Evolutionary conservation across 2,113 vertebrate genomes (phyloP).

Genomic region (Phocoena phocoena): DNA sequence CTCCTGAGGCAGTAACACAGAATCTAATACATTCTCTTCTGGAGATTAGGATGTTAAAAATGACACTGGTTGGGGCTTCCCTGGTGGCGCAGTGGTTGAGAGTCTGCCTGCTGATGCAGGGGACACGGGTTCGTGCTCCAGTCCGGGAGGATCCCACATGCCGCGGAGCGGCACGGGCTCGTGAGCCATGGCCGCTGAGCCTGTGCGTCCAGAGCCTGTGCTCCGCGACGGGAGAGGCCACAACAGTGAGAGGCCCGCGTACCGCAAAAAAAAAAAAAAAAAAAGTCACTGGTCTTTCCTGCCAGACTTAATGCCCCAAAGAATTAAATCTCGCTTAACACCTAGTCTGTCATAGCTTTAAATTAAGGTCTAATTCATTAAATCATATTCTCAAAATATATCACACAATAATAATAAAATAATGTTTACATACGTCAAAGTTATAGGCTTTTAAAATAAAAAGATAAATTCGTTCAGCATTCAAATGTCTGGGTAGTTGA

Average conservation of each 20-base stretch:
- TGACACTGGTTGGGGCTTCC: neutral
- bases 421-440: constrained; percentile 74
- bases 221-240: too few species aligned
- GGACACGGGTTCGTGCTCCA: too few species aligned
- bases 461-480: constrained; percentile 77
- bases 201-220: too few species aligned
- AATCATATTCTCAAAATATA: neutral
- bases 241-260: too few species aligned
- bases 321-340: constrained; percentile 23
- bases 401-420: constrained; percentile 44
- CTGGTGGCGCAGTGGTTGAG: too few species aligned
- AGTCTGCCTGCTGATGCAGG: too few species aligned
- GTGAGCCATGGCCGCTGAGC: too few species aligned
- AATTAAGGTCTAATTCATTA: constrained; percentile 32
- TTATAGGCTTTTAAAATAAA: constrained; percentile 74
- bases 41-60: neutral
- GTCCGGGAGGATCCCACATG: too few species aligned
- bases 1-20: neutral
- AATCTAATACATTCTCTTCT: neutral
- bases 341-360: constrained; percentile 18
- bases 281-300: neutral
- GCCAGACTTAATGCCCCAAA: neutral
- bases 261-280: too few species aligned
- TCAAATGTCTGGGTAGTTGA: constrained; percentile 78
- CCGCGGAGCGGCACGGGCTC: too few species aligned